phyloP scores from a whole-genome alignment of 1,140 invertebrate genomes.

The Popillia japonica region DNA sequence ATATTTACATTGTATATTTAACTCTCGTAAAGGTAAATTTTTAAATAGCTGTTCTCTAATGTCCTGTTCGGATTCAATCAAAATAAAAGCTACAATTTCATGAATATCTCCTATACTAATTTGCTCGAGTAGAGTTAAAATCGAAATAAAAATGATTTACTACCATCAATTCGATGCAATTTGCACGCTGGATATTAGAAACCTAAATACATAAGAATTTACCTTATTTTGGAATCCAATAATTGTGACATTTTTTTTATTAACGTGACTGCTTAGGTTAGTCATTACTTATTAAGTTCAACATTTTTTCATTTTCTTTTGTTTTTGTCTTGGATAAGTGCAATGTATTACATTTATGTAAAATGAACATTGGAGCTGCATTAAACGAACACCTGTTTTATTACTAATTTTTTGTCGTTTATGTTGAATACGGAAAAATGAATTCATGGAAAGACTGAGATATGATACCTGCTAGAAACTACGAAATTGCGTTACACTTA shows the following conservation, averaged over 20 bases:
- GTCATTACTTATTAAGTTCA: slow-evolving; percentile 52
- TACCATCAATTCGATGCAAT: too few relatives aligned
- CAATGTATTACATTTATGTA: slow-evolving; percentile 56
- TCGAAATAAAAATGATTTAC: too few relatives aligned
- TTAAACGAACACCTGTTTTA: slow-evolving; percentile 40
- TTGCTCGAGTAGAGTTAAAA: too few relatives aligned
- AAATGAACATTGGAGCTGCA: slow-evolving; percentile 37
- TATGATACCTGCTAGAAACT: not conserved
- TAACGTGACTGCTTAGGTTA: slow-evolving; percentile 57
- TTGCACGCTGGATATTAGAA: too few relatives aligned
- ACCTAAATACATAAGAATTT: too few relatives aligned
- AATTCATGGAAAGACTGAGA: slow-evolving; percentile 19
- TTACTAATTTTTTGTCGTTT: slow-evolving; percentile 41
- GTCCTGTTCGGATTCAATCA: too few relatives aligned
- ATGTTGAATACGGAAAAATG: slow-evolving; percentile 27
- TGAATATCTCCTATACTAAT: too few relatives aligned
- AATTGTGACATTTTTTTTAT: slow-evolving; percentile 40
- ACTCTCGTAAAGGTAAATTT: too few relatives aligned
- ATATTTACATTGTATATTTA: slow-evolving; percentile 44
- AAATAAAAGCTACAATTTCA: too few relatives aligned
- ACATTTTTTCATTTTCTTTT: slow-evolving; percentile 34
- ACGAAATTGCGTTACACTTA: not conserved
- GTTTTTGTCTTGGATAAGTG: slow-evolving; percentile 58
- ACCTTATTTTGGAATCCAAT: slow-evolving; percentile 36
- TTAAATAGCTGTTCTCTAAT: too few relatives aligned